These are phyloP conservation scores for Martes martes DNA, from an alignment of 2,113 vertebrate species.

Conservation along the genomic window DNA sequence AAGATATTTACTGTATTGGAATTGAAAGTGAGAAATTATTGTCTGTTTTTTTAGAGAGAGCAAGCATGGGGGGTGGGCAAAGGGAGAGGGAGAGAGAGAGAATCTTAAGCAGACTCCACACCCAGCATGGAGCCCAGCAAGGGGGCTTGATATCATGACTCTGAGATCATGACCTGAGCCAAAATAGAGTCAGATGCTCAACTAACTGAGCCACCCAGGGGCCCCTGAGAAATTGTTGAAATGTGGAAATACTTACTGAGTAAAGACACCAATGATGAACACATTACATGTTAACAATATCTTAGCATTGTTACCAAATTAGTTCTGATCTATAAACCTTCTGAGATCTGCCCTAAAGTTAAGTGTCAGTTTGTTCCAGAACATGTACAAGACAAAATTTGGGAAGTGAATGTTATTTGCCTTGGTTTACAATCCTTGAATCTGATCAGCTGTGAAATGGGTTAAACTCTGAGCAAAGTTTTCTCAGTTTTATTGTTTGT, in stretches of 20 bases:
- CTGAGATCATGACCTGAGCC: not conserved
- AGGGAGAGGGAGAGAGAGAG: not conserved
- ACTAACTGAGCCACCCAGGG: not conserved
- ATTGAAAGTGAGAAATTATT: not conserved
- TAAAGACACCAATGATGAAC: not conserved
- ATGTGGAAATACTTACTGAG: not conserved
- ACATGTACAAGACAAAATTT: not conserved
- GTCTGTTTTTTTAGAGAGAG: not conserved
- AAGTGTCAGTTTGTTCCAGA: not conserved
- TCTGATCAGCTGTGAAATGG: constrained; percentile 1
- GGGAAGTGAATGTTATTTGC: constrained; percentile 9
- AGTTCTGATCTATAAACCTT: not conserved
- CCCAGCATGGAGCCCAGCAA: not conserved
- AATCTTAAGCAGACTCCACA: not conserved
- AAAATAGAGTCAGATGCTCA: not conserved
- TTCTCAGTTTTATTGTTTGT: not conserved
- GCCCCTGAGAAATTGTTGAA: not conserved
- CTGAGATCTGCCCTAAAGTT: not conserved
- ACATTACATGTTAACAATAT: not conserved
- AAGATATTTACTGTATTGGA: not conserved
- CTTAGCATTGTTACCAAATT: not conserved
- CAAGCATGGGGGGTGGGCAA: not conserved
- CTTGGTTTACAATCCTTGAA: not conserved
- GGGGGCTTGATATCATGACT: not conserved
- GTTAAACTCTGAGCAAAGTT: not conserved